Percentiles rank a stretch among this genome's conserved stretches.
These are phyloP conservation scores for Melanotaenia boesemani DNA, from an alignment of 2,797 vertebrate species.

Conservation along the genomic window DNA sequence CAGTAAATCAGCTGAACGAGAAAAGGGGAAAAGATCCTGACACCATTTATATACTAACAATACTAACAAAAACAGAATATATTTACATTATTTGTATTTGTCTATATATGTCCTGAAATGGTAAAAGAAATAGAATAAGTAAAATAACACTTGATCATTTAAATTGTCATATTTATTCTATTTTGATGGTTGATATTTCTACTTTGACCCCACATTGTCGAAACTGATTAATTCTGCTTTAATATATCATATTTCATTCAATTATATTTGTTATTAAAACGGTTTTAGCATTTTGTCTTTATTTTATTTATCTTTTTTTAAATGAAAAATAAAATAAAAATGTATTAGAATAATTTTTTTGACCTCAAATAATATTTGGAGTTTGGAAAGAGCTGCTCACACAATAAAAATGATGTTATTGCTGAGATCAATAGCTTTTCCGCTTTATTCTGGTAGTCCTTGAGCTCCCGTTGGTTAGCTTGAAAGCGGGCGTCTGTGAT, in stretches of 20 bases:
- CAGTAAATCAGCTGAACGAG: constrained; percentile 42
- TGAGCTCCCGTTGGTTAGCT: constrained; percentile 70
- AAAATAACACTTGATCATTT: not conserved
- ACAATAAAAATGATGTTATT: constrained; percentile 1
- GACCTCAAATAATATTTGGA: not conserved
- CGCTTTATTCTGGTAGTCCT: constrained; percentile 68
- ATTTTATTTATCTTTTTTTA: not conserved
- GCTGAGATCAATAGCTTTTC: constrained; percentile 40
- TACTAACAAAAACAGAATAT: too few relatives aligned
- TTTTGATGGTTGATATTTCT: not conserved
- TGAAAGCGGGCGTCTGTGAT: constrained; percentile 88
- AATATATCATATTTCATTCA: not conserved
- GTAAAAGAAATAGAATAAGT: too few relatives aligned
- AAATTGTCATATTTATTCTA: not conserved
- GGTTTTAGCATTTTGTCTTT: not conserved
- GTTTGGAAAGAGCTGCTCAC: not conserved
- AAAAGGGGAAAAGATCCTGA: not conserved
- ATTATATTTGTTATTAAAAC: not conserved
- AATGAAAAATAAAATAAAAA: not conserved
- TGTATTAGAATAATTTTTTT: not conserved
- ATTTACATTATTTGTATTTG: too few relatives aligned
- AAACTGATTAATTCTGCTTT: not conserved
- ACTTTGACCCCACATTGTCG: not conserved
- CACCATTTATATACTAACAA: too few relatives aligned
- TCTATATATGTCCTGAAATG: too few relatives aligned